Base-by-base conservation (phyloP, 2,888 invertebrate genomes). In the Stenchaetothrips biformis region DNA sequence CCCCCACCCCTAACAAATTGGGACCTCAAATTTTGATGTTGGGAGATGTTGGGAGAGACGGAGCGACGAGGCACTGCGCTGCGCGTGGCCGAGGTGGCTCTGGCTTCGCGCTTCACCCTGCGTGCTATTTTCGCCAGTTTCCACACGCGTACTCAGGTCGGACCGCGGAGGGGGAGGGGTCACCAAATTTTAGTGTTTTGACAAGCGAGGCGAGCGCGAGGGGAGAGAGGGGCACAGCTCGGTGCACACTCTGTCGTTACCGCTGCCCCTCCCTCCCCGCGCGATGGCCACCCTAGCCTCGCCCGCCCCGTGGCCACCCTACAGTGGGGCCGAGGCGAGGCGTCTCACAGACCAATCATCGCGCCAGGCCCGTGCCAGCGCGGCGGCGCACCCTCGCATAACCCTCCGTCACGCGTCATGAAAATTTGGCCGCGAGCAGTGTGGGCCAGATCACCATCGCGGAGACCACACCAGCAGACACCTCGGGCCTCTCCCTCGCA, bases 361-460 rank as follows among this genome's bases (percentile, higher is more conserved):
- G 25, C 25, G 21, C 25, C 13, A 53, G 18, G 13, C 16, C 59
- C 59, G 59, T 16, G 18, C 59, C 18, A 59, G 18, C 67, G 67
- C n/a, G 21, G n/a, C 21, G n/a, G n/a, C 67, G 67, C n/a, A 7
- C 67, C n/a, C 67, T 21, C 67, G n/a, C 67, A 21, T 21, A 21
- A 21, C 67, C 67, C 67, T 74, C 25, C 67, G 67, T 74, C 67
- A 74, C 67, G 67, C 67, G 67, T 25, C 67, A 74, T 74, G 67
- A 74, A 74, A 74, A 74, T 74, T 74, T 74, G 67, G 67, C 67
- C 67, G 67, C 67, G 67, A 7, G 37, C 37, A 37, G 37, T 21
- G 67, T 21, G 21, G 37, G 37, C 37, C 37, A 37, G 37, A 37
- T 37, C 67, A 25, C 4, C 67, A 67, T n/a, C n/a, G 21, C 67